phyloP scores from a whole-genome alignment of 1,140 invertebrate species.

The Agraylea sexmaculata region DNA sequence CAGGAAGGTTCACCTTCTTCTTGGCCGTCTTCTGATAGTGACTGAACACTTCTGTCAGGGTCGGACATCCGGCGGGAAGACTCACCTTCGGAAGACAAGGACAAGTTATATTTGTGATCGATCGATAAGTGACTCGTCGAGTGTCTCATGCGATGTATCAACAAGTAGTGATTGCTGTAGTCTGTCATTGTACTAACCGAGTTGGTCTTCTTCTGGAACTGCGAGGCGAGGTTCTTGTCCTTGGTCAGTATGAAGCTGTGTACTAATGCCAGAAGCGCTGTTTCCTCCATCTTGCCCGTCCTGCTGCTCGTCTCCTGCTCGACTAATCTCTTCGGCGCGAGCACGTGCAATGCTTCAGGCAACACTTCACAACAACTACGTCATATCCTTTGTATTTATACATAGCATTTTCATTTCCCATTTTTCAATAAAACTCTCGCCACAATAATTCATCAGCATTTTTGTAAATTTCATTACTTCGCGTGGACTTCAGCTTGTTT shows the following conservation, averaged over 20 bases:
- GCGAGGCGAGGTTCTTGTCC: conserved; percentile 43
- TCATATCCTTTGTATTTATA: too few relatives aligned
- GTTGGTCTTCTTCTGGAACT: conserved; percentile 47
- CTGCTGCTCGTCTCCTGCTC: too few relatives aligned
- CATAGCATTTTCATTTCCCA: too few relatives aligned
- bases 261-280: conserved; percentile 42
- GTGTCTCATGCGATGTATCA: background rate
- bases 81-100: conserved; percentile 27
- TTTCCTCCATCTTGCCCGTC: too few relatives aligned
- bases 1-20: too few relatives aligned
- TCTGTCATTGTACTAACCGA: conserved; percentile 37
- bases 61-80: conserved; percentile 40
- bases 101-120: conserved; percentile 3
- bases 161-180: background rate
- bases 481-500: too few relatives aligned
- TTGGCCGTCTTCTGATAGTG: conserved; percentile 37
- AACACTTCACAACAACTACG: too few relatives aligned
- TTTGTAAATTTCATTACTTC: too few relatives aligned
- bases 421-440: too few relatives aligned
- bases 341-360: too few relatives aligned
- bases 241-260: conserved; percentile 44
- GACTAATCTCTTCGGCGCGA: too few relatives aligned
- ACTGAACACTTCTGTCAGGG: conserved; percentile 35
- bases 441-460: too few relatives aligned
- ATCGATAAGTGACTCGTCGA: background rate